Evolutionary conservation across 2,888 invertebrate species (phyloP).

Genomic region (Epistrophella euchroma): DNA sequence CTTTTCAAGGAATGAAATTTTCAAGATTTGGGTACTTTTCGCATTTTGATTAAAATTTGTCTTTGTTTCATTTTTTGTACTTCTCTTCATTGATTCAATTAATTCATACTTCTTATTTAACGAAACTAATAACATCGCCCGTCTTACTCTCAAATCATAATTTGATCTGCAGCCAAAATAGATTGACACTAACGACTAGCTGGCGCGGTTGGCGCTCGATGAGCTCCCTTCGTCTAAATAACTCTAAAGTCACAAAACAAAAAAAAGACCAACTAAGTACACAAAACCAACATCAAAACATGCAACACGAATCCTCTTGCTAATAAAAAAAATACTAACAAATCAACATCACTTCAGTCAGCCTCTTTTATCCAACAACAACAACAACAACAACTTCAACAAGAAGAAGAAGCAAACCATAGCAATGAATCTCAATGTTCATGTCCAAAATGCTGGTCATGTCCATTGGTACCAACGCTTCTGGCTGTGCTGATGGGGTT

Average conservation of each 20-base stretch:
- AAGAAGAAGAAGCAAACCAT: constrained; percentile 26
- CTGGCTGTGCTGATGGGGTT: constrained; percentile 71
- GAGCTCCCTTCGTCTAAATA: constrained; percentile 3
- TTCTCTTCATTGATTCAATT: too few relatives aligned
- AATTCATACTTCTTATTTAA: neutral
- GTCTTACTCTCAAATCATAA: constrained; percentile 14
- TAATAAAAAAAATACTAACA: constrained; percentile 7
- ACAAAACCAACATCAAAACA: constrained; percentile 53
- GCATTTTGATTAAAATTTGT: too few relatives aligned
- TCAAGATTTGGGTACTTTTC: too few relatives aligned
- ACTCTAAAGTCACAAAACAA: neutral
- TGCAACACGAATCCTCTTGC: constrained; percentile 63
- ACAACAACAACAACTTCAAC: neutral
- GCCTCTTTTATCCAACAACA: neutral
- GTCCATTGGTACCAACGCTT: constrained; percentile 73
- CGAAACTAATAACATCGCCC: neutral
- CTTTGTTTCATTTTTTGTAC: too few relatives aligned
- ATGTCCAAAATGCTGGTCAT: constrained; percentile 74
- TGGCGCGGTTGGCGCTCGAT: constrained; percentile 24
- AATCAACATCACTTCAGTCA: constrained; percentile 51
- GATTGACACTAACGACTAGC: constrained; percentile 44
- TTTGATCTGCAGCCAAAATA: constrained; percentile 15
- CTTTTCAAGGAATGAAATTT: too few relatives aligned
- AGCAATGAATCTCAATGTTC: constrained; percentile 75
- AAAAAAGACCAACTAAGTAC: neutral